phyloP scores from a whole-genome alignment of 2,888 invertebrate species.

The Drosophila kuntzei region DNA sequence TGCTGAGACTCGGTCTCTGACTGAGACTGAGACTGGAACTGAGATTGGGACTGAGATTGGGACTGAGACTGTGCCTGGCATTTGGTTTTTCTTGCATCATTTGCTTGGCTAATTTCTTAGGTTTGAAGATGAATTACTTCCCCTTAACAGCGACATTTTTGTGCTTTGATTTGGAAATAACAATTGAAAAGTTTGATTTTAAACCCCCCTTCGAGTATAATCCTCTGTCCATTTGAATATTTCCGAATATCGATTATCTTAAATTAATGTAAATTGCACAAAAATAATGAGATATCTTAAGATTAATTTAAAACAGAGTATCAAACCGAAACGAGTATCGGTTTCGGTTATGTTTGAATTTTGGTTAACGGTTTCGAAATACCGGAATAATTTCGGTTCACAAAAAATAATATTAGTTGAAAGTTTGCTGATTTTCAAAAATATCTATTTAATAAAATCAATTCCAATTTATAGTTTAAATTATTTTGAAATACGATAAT shows the following conservation, averaged over 20 bases:
- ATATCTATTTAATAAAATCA: too few species aligned
- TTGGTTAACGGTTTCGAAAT: too few species aligned
- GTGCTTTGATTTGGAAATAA: slow-evolving; percentile 63
- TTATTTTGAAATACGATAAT: too few species aligned
- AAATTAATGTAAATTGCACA: not conserved
- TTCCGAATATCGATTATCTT: not conserved
- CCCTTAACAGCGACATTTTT: slow-evolving; percentile 33
- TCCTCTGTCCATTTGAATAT: not conserved
- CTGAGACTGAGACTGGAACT: not conserved
- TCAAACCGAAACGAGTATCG: too few species aligned
- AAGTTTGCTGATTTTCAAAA: too few species aligned
- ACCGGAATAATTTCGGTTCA: too few species aligned
- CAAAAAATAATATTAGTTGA: too few species aligned
- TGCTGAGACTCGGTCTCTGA: not conserved
- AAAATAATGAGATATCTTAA: not conserved
- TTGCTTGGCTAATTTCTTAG: slow-evolving; percentile 73
- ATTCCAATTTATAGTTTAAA: too few species aligned
- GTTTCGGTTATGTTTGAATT: too few species aligned
- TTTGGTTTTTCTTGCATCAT: slow-evolving; percentile 70
- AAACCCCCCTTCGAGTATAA: not conserved
- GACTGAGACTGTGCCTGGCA: slow-evolving; percentile 60
- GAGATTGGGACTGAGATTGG: slow-evolving; percentile 17
- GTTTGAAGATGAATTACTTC: slow-evolving; percentile 49
- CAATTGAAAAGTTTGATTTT: slow-evolving; percentile 54
- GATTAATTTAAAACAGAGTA: too few species aligned